These are phyloP conservation scores for Nomada goodeniana DNA, from an alignment of 2,888 invertebrate species.

Conservation along the genomic window DNA sequence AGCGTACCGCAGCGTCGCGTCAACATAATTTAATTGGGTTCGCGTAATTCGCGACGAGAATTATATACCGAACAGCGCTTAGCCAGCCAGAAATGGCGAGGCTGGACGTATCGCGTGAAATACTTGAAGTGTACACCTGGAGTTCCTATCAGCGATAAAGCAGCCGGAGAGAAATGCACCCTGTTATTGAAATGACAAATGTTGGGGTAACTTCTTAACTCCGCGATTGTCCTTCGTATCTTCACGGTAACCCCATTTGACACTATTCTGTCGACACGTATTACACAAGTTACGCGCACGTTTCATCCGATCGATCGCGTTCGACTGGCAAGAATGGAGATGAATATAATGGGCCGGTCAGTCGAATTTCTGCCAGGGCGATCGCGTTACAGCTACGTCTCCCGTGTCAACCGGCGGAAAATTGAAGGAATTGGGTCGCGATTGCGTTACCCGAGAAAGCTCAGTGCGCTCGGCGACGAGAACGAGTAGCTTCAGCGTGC, in stretches of 20 bases:
- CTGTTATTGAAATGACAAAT: no score
- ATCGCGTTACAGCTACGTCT: not conserved
- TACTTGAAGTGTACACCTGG: no score
- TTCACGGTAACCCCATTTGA: no score
- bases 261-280: no score
- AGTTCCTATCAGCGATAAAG: no score
- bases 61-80: not conserved
- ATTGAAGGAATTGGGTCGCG: slow-evolving; percentile 29
- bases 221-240: no score
- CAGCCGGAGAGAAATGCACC: no score
- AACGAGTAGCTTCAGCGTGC: no score
- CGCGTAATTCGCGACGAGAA: slow-evolving; percentile 40
- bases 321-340: not conserved
- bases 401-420: not conserved
- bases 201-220: no score
- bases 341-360: not conserved
- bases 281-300: no score
- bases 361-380: slow-evolving; percentile 1
- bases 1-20: not conserved
- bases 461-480: not conserved
- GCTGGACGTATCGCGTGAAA: no score
- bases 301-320: not conserved
- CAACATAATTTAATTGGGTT: slow-evolving; percentile 34
- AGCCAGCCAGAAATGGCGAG: not conserved
- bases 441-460: not conserved